Evolutionary conservation across 92 coral and sea anemone genomes (phyloP).

Genomic region (Chrysogorgia sp.): DNA sequence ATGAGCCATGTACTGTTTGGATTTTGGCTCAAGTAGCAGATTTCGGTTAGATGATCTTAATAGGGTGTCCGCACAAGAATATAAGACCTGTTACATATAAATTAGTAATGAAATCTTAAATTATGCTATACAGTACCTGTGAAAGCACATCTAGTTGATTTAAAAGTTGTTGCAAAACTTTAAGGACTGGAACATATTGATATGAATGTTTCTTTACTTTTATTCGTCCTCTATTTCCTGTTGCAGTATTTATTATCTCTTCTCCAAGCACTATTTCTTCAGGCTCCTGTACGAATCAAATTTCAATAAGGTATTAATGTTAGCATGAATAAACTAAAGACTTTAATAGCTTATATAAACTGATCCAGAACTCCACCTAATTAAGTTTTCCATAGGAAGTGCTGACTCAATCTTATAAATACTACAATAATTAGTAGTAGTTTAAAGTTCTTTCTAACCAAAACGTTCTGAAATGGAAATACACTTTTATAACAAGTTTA

Average conservation of each 20-base stretch:
- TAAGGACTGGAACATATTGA: slow-evolving; percentile 68
- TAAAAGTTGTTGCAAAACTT: slow-evolving; percentile 61
- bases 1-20: too few species aligned
- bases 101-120: slow-evolving; percentile 5
- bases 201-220: slow-evolving; percentile 44
- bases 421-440: not conserved
- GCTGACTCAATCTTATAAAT: too few species aligned
- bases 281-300: slow-evolving; percentile 56
- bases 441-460: not conserved
- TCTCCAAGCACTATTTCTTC: slow-evolving; percentile 62
- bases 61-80: too few species aligned
- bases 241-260: slow-evolving; percentile 18
- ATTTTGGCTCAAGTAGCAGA: too few species aligned
- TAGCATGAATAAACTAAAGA: too few species aligned
- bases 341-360: too few species aligned
- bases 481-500: not conserved
- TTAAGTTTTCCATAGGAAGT: too few species aligned
- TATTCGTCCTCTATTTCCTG: slow-evolving; percentile 10
- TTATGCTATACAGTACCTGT: slow-evolving; percentile 52
- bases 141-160: slow-evolving; percentile 67
- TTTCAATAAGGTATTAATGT: too few species aligned
- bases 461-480: not conserved
- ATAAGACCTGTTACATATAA: too few species aligned
- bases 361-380: too few species aligned
- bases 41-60: too few species aligned